phyloP scores from a whole-genome alignment of 2,797 vertebrate genomes.

The Hemitrygon akajei region DNA sequence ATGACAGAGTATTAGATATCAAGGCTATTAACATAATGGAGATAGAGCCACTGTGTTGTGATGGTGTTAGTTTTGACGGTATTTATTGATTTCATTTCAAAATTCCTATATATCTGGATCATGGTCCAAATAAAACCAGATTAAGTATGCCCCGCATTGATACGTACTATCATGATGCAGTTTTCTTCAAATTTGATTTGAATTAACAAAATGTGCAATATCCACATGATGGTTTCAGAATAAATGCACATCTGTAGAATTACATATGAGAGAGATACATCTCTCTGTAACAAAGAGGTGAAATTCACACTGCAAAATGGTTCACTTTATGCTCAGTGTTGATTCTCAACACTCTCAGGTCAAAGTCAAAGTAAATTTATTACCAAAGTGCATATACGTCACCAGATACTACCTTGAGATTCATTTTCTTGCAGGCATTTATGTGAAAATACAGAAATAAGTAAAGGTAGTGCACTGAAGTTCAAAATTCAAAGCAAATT shows the following conservation, averaged over 20 bases:
- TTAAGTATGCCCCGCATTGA: background rate
- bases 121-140: background rate
- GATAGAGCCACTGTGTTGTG: background rate
- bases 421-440: too few species aligned
- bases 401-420: too few species aligned
- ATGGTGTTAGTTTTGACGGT: background rate
- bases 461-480: too few species aligned
- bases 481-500: too few species aligned
- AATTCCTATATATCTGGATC: constrained; percentile 8
- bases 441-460: too few species aligned
- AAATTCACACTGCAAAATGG: background rate
- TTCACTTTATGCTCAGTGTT: background rate
- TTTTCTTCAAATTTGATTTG: background rate
- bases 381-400: too few species aligned
- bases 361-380: background rate
- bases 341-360: background rate
- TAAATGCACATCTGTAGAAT: background rate
- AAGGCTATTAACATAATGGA: constrained; percentile 12
- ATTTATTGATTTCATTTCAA: constrained; percentile 22
- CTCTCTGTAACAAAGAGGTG: background rate
- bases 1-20: background rate
- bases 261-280: background rate
- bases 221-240: background rate
- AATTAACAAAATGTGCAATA: constrained; percentile 2
- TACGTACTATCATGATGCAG: background rate